Base-by-base conservation (phyloP, 2,888 invertebrate species). In the Zaprionus bogoriensis region DNA sequence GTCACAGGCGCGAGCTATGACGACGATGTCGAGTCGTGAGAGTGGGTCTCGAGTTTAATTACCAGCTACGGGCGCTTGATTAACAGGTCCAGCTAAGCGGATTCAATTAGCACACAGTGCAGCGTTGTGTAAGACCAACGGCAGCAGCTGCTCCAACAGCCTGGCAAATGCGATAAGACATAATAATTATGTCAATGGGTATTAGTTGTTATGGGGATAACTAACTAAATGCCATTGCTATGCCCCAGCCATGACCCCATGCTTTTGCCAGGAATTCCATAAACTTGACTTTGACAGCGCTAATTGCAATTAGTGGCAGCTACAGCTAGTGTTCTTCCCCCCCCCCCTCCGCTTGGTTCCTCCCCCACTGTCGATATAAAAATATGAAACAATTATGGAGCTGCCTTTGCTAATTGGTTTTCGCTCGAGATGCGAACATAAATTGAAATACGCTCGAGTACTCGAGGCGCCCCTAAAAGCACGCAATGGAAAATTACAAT, bases 281-380 rank as follows among this genome's bases (percentile, higher is more conserved):
- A 79, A 83, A 73, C 50, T 73, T 59, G 67, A 47, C 84, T 80
- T 77, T 77, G 74, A 69, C 74, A 63, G 70, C 55, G 82, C 81
- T 77, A 84, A 80, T 80, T 77, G 81, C 80, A 84, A 87, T 87
- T 87, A 80, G 74, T 55, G 67, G 51, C 66, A 71, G 28, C 48
- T 53, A 19, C 51, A 54, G 22, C 32, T 32, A 32, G 30, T 32
- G 32, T 30, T 48, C 28, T n/a, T 9, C 27, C 27, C 7, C 1
- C 27, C 7, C 27, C 27, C 7, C 27, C 27, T 2, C 5, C 27
- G n/a, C n/a, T n/a, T n/a, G n/a, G n/a, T n/a, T 27, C 27, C 9
- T 27, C 6, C 17, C 14, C 14, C n/a, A n/a, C n/a, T n/a, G n/a
- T 32, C 17, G 14, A 36, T 36, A 44, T 23, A 19, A 46, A 51